Evolutionary conservation across 2,888 invertebrate species (phyloP).

Genomic region (Thereva nobilitata): DNA sequence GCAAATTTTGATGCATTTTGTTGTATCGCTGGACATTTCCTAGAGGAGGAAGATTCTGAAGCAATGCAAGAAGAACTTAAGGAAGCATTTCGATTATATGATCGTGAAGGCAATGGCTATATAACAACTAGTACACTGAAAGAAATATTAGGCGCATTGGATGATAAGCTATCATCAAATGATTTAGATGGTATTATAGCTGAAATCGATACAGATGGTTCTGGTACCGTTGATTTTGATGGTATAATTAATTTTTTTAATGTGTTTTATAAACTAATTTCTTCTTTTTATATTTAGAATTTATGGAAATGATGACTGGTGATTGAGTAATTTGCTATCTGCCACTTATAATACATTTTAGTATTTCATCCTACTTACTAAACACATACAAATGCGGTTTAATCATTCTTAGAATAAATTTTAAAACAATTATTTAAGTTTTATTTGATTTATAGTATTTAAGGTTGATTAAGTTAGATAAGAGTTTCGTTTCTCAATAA

Average conservation of each 20-base stretch:
- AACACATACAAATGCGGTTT: no score
- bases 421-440: no score
- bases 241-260: conserved; percentile 59
- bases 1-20: conserved; percentile 95
- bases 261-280: conserved; percentile 5
- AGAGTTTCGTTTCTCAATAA: no score
- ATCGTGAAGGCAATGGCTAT: conserved; percentile 94
- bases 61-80: conserved; percentile 95
- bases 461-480: no score
- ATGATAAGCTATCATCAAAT: conserved; percentile 89
- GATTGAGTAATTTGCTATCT: conserved; percentile 63
- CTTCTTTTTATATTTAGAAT: conserved; percentile 67
- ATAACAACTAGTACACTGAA: conserved; percentile 89
- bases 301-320: conserved; percentile 95
- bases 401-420: no score
- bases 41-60: conserved; percentile 95
- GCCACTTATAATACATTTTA: no score
- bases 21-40: conserved; percentile 88
- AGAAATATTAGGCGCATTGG: conserved; percentile 90
- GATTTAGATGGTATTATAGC: conserved; percentile 96
- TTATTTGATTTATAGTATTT: no score
- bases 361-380: no score
- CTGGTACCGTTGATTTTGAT: conserved; percentile 98
- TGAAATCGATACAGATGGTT: conserved; percentile 97
- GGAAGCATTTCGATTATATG: conserved; percentile 95